Conservation (phyloP, 2,888 invertebrate species). For the Capitulum mitella region DNA sequence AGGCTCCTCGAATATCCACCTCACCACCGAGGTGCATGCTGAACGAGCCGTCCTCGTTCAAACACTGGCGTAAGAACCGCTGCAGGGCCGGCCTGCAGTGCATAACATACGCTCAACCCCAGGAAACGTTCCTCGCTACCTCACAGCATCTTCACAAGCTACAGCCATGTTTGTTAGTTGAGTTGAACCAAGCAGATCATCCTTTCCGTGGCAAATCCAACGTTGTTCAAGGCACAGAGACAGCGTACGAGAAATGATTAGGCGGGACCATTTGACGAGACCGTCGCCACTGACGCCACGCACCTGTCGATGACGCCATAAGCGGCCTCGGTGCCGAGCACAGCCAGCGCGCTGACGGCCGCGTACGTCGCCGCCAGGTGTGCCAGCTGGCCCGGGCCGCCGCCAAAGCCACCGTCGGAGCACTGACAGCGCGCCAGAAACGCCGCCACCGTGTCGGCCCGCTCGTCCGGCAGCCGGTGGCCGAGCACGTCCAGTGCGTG, state of each 20-base stretch:
- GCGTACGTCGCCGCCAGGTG: constrained; percentile 98
- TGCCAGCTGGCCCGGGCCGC: constrained; percentile 85
- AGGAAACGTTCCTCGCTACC: too few species aligned
- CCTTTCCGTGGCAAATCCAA: background rate
- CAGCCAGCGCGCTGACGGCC: constrained; percentile 85
- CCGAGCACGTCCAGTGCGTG: constrained; percentile 77
- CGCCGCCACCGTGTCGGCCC: constrained; percentile 50
- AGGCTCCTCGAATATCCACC: constrained; percentile 88
- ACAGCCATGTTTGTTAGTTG: too few species aligned
- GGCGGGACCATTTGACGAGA: too few species aligned
- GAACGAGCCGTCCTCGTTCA: constrained; percentile 81
- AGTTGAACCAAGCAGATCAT: background rate
- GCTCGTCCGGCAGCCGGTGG: constrained; percentile 53
- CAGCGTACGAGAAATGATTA: too few species aligned
- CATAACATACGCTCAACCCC: too few species aligned
- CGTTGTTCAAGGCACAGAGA: too few species aligned
- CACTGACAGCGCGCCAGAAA: constrained; percentile 62
- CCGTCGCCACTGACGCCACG: too few species aligned
- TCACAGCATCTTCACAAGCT: background rate
- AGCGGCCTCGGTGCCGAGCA: constrained; percentile 79
- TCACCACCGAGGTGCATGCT: constrained; percentile 87
- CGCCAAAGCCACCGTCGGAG: constrained; percentile 79
- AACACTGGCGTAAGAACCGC: constrained; percentile 68
- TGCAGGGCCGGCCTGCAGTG: constrained; percentile 40
- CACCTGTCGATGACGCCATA: constrained; percentile 77